Evolutionary conservation across 1,140 invertebrate species (phyloP).

Genomic region (Drosophila oshimai): DNA sequence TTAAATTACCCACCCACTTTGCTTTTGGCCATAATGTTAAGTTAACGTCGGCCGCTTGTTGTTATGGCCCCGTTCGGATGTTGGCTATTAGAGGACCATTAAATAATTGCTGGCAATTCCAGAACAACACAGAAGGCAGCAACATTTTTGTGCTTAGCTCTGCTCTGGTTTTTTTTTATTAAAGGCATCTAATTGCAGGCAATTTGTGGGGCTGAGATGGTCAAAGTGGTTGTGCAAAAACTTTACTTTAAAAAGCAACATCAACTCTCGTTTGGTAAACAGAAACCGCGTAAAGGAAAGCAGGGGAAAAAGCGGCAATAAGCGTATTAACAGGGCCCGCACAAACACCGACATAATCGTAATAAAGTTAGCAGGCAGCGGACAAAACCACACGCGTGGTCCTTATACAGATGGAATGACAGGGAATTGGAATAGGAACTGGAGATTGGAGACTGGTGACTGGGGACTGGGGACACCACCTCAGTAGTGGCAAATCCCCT

Average conservation of each 20-base stretch:
- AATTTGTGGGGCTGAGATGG: constrained; percentile 53
- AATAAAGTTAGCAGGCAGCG: constrained; percentile 50
- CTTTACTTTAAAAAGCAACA: constrained; percentile 58
- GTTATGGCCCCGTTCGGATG: constrained; percentile 76
- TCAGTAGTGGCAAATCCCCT: constrained; percentile 8
- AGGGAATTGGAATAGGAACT: neutral
- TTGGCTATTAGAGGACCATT: constrained; percentile 78
- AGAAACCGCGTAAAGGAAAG: neutral
- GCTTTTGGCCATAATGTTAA: constrained; percentile 47
- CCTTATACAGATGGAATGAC: constrained; percentile 19
- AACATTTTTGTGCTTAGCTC: constrained; percentile 41
- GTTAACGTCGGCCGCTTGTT: constrained; percentile 61
- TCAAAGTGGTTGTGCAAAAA: constrained; percentile 33
- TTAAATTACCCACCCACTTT: neutral
- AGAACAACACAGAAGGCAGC: constrained; percentile 41
- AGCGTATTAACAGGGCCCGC: constrained; percentile 59
- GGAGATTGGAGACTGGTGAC: neutral
- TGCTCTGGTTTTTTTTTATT: constrained; percentile 28
- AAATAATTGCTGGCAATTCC: constrained; percentile 79
- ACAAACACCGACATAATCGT: constrained; percentile 37
- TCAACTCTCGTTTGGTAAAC: constrained; percentile 67
- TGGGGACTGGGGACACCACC: neutral
- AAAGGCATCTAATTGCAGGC: constrained; percentile 71
- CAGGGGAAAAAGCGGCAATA: constrained; percentile 33
- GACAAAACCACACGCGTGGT: constrained; percentile 36